Evolutionary conservation across 2,888 invertebrate genomes (phyloP), one percentile per base, ranked within the genome.

Genomic region (Megalurothrips usitatus): DNA sequence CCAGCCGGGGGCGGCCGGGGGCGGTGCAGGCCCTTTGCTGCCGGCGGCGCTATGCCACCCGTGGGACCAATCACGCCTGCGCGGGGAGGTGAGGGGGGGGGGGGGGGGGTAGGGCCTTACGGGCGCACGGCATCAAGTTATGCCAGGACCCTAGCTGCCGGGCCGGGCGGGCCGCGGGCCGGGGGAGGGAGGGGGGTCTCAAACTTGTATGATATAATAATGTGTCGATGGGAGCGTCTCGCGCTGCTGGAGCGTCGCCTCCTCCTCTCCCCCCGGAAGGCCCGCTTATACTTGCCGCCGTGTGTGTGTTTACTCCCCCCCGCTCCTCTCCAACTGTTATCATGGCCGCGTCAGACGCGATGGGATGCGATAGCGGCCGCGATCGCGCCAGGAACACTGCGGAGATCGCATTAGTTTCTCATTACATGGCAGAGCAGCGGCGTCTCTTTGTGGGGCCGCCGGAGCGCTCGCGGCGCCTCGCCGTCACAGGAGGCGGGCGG

Each of bases 121-220:
- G 58, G 58, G 58, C 19, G 68, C 23, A 11, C 23, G 34, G 68
- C 8, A 75, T 9, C 68, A 75, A 75, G 68, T 75, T 75, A 75
- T 75, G 68, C 26, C 68, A 12, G 23, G 58, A 58, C 14, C 58
- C 58, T 26, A 26, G 10, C 68, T 0, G 23, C 68, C 68, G 58
- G 19, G 12, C 58, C n/a, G 19, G 6, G 4, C 58, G 6, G 19
- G 19, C 58, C 58, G 58, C 14, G 58, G 14, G 19, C 14, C 58
- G 17, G 3, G 34, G 34, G 6, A 11, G 17, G 3, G 34, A 6
- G 6, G 34, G 34, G 34, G 58, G 58, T 17, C 58, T 58, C 58
- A 58, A 75, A 75, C 68, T 75, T 75, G 68, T 75, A 75, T 75
- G 68, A 75, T 75, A 75, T 75, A 75, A 75, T 75, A 75, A 75